Evolutionary conservation across 2,888 invertebrate species (phyloP).

Genomic region (Maniola hyperantus): DNA sequence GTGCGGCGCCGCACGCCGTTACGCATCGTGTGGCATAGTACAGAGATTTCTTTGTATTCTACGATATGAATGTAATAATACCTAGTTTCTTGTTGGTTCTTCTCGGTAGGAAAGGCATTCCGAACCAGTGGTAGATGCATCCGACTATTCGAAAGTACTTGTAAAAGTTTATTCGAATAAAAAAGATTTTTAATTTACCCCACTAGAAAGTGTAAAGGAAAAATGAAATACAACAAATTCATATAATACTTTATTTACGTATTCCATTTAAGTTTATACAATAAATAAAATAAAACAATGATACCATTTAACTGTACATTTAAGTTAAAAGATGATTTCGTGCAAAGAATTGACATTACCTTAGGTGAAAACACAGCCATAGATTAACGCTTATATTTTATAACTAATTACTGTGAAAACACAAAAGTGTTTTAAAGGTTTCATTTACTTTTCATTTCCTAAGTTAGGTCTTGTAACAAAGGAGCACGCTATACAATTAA

Average conservation of each 20-base stretch:
- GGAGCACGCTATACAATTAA: neutral
- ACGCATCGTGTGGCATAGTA: no score
- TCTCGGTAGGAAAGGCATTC: no score
- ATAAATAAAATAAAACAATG: slow-evolving; percentile 63
- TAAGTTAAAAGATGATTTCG: slow-evolving; percentile 71
- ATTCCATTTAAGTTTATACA: slow-evolving; percentile 73
- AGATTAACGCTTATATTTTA: slow-evolving; percentile 55
- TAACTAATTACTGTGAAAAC: slow-evolving; percentile 34
- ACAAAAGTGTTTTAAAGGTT: slow-evolving; percentile 14
- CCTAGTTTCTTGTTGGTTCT: no score
- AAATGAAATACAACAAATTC: slow-evolving; percentile 23
- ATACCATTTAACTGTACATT: slow-evolving; percentile 70
- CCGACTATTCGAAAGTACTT: no score
- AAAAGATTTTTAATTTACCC: no score
- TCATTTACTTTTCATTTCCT: neutral
- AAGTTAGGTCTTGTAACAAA: neutral
- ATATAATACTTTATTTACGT: slow-evolving; percentile 75
- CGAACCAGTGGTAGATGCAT: no score
- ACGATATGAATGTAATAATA: no score
- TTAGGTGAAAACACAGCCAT: slow-evolving; percentile 81
- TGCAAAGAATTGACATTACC: slow-evolving; percentile 81
- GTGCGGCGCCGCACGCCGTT: no score
- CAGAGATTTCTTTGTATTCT: no score
- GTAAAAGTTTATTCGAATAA: no score
- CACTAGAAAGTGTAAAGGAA: neutral